Evolutionary conservation across 1,140 invertebrate genomes (phyloP).

Genomic region (Melipona quadrifasciata): DNA sequence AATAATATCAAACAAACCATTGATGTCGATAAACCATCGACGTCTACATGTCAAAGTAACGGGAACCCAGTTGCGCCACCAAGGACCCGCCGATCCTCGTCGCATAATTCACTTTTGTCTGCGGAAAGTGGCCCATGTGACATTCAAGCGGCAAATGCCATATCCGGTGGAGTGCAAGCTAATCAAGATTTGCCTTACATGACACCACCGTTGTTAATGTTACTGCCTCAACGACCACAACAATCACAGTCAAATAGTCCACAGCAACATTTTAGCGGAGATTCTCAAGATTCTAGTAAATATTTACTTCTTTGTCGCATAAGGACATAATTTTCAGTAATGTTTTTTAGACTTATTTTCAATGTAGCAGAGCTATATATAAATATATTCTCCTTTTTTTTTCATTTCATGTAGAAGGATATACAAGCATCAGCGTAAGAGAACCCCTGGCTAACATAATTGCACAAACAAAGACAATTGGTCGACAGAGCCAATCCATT

Average conservation of each 20-base stretch:
- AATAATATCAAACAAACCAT: slow-evolving; percentile 63
- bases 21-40: slow-evolving; percentile 64
- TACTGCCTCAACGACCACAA: slow-evolving; percentile 76
- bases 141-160: slow-evolving; percentile 90
- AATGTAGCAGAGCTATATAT: neutral
- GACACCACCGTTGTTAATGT: slow-evolving; percentile 88
- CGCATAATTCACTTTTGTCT: slow-evolving; percentile 77
- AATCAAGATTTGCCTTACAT: slow-evolving; percentile 94
- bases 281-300: slow-evolving; percentile 92
- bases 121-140: slow-evolving; percentile 72
- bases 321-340: too few species aligned
- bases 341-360: neutral
- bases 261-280: slow-evolving; percentile 89
- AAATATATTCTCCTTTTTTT: neutral
- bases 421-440: slow-evolving; percentile 94
- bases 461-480: slow-evolving; percentile 82
- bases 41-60: slow-evolving; percentile 54
- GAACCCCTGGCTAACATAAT: slow-evolving; percentile 91
- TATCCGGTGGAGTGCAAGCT: slow-evolving; percentile 91
- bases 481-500: slow-evolving; percentile 79
- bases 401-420: slow-evolving; percentile 85
- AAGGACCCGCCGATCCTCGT: slow-evolving; percentile 81
- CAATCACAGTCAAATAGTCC: slow-evolving; percentile 72
- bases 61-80: slow-evolving; percentile 79
- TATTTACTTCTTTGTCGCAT: slow-evolving; percentile 19